These are phyloP conservation scores for Misgurnus mizolepis DNA, from an alignment of 2,113 vertebrate species.

Conservation along the genomic window DNA sequence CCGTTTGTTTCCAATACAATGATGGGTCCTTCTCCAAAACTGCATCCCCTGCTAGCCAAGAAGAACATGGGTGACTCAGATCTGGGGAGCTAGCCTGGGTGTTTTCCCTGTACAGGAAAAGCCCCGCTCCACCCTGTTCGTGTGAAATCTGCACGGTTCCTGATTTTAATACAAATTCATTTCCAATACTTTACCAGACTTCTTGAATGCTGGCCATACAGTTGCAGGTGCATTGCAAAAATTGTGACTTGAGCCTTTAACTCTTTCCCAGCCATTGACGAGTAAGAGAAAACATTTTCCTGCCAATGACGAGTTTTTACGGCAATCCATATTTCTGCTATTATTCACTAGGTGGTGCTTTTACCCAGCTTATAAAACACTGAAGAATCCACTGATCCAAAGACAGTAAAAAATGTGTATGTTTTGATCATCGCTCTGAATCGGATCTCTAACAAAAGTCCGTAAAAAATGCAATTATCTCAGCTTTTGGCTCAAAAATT, in stretches of 20 bases:
- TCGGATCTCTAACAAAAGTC: too few relatives aligned
- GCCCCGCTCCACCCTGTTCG: not conserved
- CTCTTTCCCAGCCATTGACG: too few relatives aligned
- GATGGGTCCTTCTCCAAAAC: slow-evolving; percentile 39
- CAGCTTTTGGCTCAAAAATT: too few relatives aligned
- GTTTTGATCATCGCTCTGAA: too few relatives aligned
- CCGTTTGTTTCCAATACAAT: slow-evolving; percentile 13
- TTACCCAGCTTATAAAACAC: not conserved
- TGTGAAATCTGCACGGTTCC: slow-evolving; percentile 30
- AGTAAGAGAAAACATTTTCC: too few relatives aligned
- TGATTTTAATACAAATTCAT: slow-evolving; percentile 12
- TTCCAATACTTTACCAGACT: not conserved
- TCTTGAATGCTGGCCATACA: not conserved
- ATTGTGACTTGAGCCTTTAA: not conserved
- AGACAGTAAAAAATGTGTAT: too few relatives aligned
- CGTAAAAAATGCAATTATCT: too few relatives aligned
- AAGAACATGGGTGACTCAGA: slow-evolving; percentile 46
- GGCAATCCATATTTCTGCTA: too few relatives aligned
- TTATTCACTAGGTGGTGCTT: too few relatives aligned
- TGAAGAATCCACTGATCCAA: too few relatives aligned
- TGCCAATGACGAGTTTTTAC: too few relatives aligned
- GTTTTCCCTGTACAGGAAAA: slow-evolving; percentile 32
- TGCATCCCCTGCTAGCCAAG: slow-evolving; percentile 33
- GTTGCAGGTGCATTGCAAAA: not conserved
- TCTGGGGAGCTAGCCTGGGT: not conserved